A percentile compares a stretch with the other conserved stretches of the same genome.
phyloP scores from a whole-genome alignment of 2,888 invertebrate species.

The Amblyjoppa proteus region DNA sequence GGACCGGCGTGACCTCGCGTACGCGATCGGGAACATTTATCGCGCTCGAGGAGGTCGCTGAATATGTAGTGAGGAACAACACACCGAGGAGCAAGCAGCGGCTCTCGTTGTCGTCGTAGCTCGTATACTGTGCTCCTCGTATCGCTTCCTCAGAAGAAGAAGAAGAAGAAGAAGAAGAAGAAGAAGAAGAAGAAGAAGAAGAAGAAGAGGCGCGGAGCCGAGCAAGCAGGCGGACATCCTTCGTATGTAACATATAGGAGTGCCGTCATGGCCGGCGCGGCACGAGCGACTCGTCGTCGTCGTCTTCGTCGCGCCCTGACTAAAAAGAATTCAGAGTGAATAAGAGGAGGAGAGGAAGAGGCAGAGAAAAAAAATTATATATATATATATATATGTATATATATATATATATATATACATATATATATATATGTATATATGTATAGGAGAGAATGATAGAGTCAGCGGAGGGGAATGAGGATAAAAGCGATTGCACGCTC shows the following conservation, averaged over 20 bases:
- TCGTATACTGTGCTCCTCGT: conserved; percentile 36
- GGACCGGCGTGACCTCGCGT: conserved; percentile 74
- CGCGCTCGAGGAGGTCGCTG: conserved; percentile 75
- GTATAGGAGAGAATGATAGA: conserved; percentile 55
- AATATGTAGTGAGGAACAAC: conserved; percentile 73
- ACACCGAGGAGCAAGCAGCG: conserved; percentile 23
- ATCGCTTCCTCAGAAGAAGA: conserved; percentile 60
- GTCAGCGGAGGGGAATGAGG: conserved; percentile 61
- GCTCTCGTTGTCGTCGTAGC: conserved; percentile 40
- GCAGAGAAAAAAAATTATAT: conserved; percentile 12
- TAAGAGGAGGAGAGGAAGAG: conserved; percentile 29
- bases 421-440: conserved; percentile 18
- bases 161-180: conserved; percentile 44
- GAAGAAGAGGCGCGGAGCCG: conserved; percentile 61
- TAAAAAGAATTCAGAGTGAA: conserved; percentile 51
- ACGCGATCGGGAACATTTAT: conserved; percentile 71
- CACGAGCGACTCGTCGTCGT: conserved; percentile 73
- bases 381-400: conserved; percentile 11
- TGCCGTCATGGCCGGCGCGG: conserved; percentile 75
- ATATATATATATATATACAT: conserved; percentile 12
- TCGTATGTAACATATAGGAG: conserved; percentile 72
- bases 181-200: conserved; percentile 34
- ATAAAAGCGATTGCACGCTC: conserved; percentile 65
- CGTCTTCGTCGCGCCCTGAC: conserved; percentile 65
- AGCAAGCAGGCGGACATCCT: conserved; percentile 71